Evolutionary conservation across 2,888 invertebrate genomes (phyloP).

Genomic region (Allacma fusca): DNA sequence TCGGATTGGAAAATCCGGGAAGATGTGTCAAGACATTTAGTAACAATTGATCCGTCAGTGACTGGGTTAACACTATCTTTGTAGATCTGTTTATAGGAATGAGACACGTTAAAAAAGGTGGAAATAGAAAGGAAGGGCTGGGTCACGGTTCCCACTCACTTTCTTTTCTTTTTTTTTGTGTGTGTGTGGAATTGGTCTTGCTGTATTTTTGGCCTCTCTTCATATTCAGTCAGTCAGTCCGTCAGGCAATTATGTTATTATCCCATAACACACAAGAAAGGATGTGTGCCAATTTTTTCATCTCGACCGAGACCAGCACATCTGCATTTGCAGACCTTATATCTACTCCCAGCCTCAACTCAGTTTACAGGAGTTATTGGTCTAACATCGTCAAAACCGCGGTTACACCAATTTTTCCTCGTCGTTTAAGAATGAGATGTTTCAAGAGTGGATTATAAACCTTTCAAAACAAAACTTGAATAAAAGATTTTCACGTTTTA

Average conservation of each 20-base stretch:
- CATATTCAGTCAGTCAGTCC: background rate
- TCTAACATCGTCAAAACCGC: background rate
- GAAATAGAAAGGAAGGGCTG: slow-evolving; percentile 48
- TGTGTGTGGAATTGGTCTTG: slow-evolving; percentile 34
- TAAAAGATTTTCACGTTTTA: too few relatives aligned
- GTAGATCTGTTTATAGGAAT: too few relatives aligned
- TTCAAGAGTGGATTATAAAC: too few relatives aligned
- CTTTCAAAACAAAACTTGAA: too few relatives aligned
- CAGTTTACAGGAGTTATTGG: too few relatives aligned
- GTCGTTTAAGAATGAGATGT: too few relatives aligned
- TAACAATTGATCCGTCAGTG: too few relatives aligned
- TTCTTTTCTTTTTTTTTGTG: slow-evolving; percentile 41
- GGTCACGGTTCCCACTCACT: slow-evolving; percentile 51
- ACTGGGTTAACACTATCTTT: too few relatives aligned
- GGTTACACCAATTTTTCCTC: background rate
- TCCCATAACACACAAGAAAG: slow-evolving; percentile 30
- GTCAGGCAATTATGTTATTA: slow-evolving; percentile 22
- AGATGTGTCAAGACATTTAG: too few relatives aligned
- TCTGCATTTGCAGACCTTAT: background rate
- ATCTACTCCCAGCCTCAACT: too few relatives aligned
- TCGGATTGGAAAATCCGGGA: too few relatives aligned
- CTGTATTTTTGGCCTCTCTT: slow-evolving; percentile 32
- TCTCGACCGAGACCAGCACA: background rate
- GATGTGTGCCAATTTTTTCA: slow-evolving; percentile 26
- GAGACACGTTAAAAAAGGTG: too few relatives aligned